A percentile compares a stretch with the other conserved stretches of the same genome.
phyloP scores from a whole-genome alignment of 2,888 invertebrate species.

The Oasisia sp. region DNA sequence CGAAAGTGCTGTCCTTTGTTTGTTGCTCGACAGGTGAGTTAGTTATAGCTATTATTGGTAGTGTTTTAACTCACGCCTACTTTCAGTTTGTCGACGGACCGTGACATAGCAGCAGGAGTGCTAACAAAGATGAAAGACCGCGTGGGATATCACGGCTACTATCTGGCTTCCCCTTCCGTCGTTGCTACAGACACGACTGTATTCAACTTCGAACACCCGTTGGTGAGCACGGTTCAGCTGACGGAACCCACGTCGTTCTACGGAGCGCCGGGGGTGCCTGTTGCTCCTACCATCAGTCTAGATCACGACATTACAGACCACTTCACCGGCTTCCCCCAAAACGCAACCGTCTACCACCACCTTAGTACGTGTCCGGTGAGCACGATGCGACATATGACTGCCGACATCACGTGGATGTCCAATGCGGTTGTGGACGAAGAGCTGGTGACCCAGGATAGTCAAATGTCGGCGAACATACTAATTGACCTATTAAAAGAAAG shows the following conservation, averaged over 20 bases:
- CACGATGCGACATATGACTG: background rate
- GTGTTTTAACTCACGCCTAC: background rate
- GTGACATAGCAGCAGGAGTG: background rate
- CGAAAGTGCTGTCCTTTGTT: no score
- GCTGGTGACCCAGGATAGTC: constrained; percentile 4
- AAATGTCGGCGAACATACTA: background rate
- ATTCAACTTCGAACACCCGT: background rate
- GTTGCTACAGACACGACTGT: background rate
- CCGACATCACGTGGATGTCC: background rate
- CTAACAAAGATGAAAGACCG: constrained; percentile 1
- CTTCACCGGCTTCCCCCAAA: background rate
- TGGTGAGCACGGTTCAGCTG: background rate
- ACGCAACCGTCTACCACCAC: background rate
- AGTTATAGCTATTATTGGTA: no score
- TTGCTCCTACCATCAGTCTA: background rate
- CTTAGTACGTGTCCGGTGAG: background rate
- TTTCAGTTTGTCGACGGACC: background rate
- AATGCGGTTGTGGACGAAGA: background rate
- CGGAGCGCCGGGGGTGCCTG: background rate
- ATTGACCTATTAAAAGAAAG: background rate
- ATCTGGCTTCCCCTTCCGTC: background rate
- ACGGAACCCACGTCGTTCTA: background rate
- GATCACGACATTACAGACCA: background rate
- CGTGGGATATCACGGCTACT: background rate
- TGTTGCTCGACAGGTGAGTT: no score